phyloP scores from a whole-genome alignment of 2,888 invertebrate genomes.

The Nymphalis polychloros region DNA sequence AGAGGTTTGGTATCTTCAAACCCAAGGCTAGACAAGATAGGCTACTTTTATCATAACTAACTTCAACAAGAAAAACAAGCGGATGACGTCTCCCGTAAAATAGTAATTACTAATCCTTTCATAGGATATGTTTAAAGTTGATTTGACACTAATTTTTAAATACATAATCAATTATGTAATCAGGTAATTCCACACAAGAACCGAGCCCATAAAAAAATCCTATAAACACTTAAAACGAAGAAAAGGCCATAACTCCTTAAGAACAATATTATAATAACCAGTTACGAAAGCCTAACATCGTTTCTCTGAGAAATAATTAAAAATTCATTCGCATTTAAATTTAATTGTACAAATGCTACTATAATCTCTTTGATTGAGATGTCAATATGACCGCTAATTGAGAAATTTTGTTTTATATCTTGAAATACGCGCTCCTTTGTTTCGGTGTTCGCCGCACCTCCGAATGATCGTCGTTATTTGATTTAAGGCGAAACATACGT shows the following conservation, averaged over 20 bases:
- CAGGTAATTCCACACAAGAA: not conserved
- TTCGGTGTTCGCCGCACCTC: conserved; percentile 30
- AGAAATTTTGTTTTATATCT: conserved; percentile 47
- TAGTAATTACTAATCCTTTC: too few species aligned
- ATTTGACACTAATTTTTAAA: not conserved
- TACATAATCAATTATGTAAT: not conserved
- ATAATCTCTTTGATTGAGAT: conserved; percentile 45
- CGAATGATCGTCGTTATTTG: conserved; percentile 42
- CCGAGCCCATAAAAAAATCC: not conserved
- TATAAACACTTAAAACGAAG: not conserved
- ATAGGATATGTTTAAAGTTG: too few species aligned
- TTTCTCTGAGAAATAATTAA: conserved; percentile 26
- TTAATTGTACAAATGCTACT: conserved; percentile 30
- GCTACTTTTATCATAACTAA: too few species aligned
- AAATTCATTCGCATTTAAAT: conserved; percentile 34
- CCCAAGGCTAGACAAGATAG: too few species aligned
- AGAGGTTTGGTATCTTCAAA: too few species aligned
- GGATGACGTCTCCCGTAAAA: too few species aligned
- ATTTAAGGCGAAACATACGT: conserved; percentile 43
- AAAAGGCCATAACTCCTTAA: not conserved
- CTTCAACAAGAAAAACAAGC: too few species aligned
- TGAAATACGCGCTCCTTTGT: conserved; percentile 39
- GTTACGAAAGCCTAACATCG: conserved; percentile 12
- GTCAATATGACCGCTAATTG: conserved; percentile 50
- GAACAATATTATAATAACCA: conserved; percentile 10